Evolutionary conservation across 2,797 vertebrate species (phyloP).

Genomic region (Scyliorhinus canicula): DNA sequence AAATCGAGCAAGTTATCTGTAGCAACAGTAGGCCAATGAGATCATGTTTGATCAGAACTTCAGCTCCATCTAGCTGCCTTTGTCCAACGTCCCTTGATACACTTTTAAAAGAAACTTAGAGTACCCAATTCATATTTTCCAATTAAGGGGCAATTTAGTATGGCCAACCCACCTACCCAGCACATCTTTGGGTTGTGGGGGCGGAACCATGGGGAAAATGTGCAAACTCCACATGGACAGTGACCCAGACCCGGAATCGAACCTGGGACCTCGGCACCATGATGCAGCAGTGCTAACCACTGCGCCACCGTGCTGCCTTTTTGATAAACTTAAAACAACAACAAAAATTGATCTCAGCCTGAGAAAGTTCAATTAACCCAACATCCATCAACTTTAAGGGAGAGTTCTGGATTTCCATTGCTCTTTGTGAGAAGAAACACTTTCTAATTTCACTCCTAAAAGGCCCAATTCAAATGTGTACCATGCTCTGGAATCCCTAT

Average conservation of each 20-base stretch:
- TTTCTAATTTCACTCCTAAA: not conserved
- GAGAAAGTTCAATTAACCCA: not conserved
- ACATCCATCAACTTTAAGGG: not conserved
- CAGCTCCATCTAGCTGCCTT: not conserved
- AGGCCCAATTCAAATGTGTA: not conserved
- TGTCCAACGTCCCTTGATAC: not conserved
- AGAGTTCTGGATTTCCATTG: not conserved
- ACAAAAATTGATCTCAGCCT: not conserved
- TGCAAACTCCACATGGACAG: too few species aligned
- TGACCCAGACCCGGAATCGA: too few species aligned
- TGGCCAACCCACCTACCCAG: too few species aligned
- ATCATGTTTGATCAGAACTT: not conserved
- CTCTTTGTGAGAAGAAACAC: not conserved
- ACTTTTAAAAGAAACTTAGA: too few species aligned
- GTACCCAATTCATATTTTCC: too few species aligned
- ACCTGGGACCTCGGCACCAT: too few species aligned
- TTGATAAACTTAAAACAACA: too few species aligned
- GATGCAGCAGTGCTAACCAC: too few species aligned
- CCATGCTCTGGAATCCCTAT: not conserved
- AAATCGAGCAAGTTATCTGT: not conserved
- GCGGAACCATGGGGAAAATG: too few species aligned
- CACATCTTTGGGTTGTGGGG: too few species aligned
- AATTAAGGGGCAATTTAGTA: too few species aligned
- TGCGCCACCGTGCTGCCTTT: too few species aligned
- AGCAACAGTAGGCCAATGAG: not conserved